A percentile compares a stretch with the other conserved stretches of the same genome.
Evolutionary conservation across 2,888 invertebrate genomes (phyloP).

Genomic region (Sarcophaga carnaria): DNA sequence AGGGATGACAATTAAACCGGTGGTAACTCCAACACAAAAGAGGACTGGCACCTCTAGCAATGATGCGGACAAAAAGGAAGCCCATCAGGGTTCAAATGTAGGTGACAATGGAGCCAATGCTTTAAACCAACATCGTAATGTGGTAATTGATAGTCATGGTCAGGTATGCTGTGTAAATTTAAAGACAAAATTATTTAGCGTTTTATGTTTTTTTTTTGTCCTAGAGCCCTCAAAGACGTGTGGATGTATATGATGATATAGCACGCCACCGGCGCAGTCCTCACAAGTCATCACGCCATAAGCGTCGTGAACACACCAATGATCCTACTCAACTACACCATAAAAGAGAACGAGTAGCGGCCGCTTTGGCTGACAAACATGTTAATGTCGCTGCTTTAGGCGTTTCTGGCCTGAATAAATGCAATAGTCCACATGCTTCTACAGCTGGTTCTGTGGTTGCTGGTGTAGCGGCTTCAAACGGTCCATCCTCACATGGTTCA

Average conservation of each 20-base stretch:
- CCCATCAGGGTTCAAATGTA: slow-evolving; percentile 72
- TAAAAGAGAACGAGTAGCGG: slow-evolving; percentile 77
- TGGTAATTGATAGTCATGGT: slow-evolving; percentile 78
- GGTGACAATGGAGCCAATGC: slow-evolving; percentile 71
- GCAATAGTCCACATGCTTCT: slow-evolving; percentile 75
- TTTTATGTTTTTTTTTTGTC: slow-evolving; percentile 22
- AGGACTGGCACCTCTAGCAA: slow-evolving; percentile 74
- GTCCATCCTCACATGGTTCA: slow-evolving; percentile 66
- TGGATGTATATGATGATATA: slow-evolving; percentile 80
- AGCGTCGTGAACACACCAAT: slow-evolving; percentile 79
- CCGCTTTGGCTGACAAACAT: slow-evolving; percentile 75
- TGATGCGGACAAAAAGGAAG: slow-evolving; percentile 75
- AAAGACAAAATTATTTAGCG: neutral
- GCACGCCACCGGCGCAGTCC: slow-evolving; percentile 81
- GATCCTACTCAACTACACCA: slow-evolving; percentile 73
- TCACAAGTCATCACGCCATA: slow-evolving; percentile 79
- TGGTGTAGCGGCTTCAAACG: slow-evolving; percentile 68
- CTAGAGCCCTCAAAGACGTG: slow-evolving; percentile 80
- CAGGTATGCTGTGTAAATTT: slow-evolving; percentile 73
- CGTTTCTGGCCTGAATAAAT: slow-evolving; percentile 70
- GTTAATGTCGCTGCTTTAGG: slow-evolving; percentile 58
- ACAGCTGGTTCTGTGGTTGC: slow-evolving; percentile 61
- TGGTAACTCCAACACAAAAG: slow-evolving; percentile 76
- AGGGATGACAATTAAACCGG: slow-evolving; percentile 81
- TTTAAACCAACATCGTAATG: slow-evolving; percentile 75